Base-by-base conservation (phyloP, 2,888 invertebrate genomes). In the Ophion slaviceki region DNA sequence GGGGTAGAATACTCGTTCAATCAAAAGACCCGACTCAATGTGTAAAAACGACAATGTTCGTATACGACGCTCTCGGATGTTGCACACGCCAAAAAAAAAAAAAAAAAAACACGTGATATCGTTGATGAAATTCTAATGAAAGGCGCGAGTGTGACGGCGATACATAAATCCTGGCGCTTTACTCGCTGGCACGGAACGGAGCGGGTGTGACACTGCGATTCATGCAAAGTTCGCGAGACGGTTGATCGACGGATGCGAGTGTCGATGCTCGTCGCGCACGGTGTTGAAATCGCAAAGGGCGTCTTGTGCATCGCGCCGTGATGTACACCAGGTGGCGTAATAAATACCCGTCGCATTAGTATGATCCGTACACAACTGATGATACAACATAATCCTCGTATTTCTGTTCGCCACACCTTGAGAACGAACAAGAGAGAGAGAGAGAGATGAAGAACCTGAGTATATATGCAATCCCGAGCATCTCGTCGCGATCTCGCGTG, bases 371-470 rank as follows among this genome's bases (percentile, higher is more conserved):
- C 74, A 83, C 83, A 75, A 75, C 74, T 75, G 75, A 86, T 88
- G 89, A 87, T 89, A 90, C 90, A 90, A 90, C 88, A 87, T 88
- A 90, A 90, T 90, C 75, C 83, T 86, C 78, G 78, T 75, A 75
- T 81, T 80, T 80, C 72, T 86, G 78, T 84, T 83, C 81, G 82
- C 83, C 86, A 85, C 83, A 88, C 85, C 83, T 85, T 85, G 82
- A 74, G 87, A 36, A 61, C n/a, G 47, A 62, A 24, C n/a, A 14
- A 20, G 57, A 28, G 67, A 0, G 67, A 57, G 80, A 66, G 24
- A 64, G 28, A 64, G 24, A 17, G 14, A 20, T 20, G 7, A 36
- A 47, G 47, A 68, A 68, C 45, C 20, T 11, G 28, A 68, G 11
- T 24, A 59, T 47, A 36, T 40, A 59, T 67, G 57, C 80, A 40